Evolutionary conservation across 1,140 invertebrate genomes (phyloP), one percentile per base, ranked within the genome.

Genomic region (Lasaia peninsularis): DNA sequence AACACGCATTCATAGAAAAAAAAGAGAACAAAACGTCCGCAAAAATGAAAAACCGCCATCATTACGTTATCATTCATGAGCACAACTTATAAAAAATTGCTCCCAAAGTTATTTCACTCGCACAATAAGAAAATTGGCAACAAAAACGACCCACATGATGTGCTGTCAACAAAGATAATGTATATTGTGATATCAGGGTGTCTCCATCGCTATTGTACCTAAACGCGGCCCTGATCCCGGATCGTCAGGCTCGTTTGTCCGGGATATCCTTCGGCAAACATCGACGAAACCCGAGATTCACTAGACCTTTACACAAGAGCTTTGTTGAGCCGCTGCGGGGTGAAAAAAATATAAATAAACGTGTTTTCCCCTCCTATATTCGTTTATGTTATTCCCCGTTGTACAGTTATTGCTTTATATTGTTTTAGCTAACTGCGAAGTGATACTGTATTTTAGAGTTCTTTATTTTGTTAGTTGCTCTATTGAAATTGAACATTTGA

Each of bases 141-240:
- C 78, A 85, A 83, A 86, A 85, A 85, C 80, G 80, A 75, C 76
- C 76, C 72, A 77, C 78, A 85, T 75, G 78, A 86, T 80, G 72
- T 69, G 79, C 80, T 84, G 76, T 80, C 78, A 85, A 80, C 79
- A 74, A 72, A 82, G 80, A 86, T 85, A 86, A 86, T 86, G 78
- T 80, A 76, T 78, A 82, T 82, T 78, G 77, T 62, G 74, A 73
- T 82, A 87, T 85, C 77, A 62, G 72, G 73, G 73, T 69, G 73
- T 75, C 72, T 83, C 73, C 72, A 69, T 72, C 69, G 76, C 73
- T 67, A 83, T 86, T 86, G 75, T 69, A 66, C 71, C 65, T 79
- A 80, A 73, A 76, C 69, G 69, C 67, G 66, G 71, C 71, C 72
- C 62, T 76, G 78, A 82, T 84, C 83, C 72, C 73, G 76, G 70